Evolutionary conservation across 2,797 vertebrate species (phyloP).

Genomic region (Sardinella longiceps): DNA sequence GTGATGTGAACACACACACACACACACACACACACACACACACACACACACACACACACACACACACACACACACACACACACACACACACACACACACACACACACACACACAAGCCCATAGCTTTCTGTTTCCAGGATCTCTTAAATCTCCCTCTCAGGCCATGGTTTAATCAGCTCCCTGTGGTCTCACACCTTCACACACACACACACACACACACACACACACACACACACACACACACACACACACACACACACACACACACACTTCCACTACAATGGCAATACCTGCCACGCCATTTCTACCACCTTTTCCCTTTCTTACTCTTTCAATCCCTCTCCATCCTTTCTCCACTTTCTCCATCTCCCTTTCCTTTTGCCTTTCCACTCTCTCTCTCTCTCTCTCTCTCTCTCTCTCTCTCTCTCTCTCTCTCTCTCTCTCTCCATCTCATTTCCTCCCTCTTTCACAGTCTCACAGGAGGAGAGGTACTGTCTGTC

Average conservation of each 20-base stretch:
- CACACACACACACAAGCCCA: neutral
- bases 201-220: neutral
- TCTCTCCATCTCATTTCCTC: conserved; percentile 13
- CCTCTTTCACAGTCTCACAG: conserved; percentile 10
- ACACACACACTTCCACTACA: conserved; percentile 18
- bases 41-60: neutral
- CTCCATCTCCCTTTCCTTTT: neutral
- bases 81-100: neutral
- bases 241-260: neutral
- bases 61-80: neutral
- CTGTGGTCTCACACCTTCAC: neutral
- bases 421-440: neutral
- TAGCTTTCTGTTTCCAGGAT: conserved; percentile 19
- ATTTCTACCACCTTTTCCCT: conserved; percentile 20
- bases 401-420: conserved; percentile 21
- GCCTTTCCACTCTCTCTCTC: neutral
- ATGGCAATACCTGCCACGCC: conserved; percentile 42
- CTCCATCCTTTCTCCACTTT: neutral
- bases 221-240: conserved; percentile 12
- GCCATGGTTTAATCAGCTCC: conserved; percentile 41
- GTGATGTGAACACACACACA: neutral
- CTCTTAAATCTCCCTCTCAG: conserved; percentile 18
- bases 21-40: too few species aligned
- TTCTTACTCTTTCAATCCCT: neutral
- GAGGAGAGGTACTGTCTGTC: neutral